Conservation (phyloP, 2,797 vertebrate species). For the Typhlichthys subterraneus region DNA sequence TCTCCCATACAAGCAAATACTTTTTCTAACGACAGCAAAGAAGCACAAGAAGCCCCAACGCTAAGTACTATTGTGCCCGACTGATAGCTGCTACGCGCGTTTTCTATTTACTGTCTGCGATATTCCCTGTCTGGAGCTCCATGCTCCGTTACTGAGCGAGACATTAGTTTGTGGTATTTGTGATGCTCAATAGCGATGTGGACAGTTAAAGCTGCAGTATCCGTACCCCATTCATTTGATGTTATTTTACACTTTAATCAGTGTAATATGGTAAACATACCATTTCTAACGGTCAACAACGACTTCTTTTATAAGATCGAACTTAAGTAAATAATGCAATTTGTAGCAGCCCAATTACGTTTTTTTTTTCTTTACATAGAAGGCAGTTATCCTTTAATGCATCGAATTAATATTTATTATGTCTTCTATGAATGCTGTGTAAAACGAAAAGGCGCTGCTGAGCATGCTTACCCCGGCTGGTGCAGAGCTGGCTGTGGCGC, state of each 20-base stretch:
- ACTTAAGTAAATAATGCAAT: too few species aligned
- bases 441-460: constrained; percentile 42
- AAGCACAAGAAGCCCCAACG: constrained; percentile 41
- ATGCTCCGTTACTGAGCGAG: constrained; percentile 62
- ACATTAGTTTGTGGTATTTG: constrained; percentile 74
- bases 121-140: constrained; percentile 43
- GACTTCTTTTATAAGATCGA: too few species aligned
- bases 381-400: too few species aligned
- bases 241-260: constrained; percentile 37
- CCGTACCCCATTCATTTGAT: constrained; percentile 39
- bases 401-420: too few species aligned
- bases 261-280: not conserved
- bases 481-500: constrained; percentile 74
- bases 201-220: constrained; percentile 74
- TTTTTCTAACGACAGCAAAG: constrained; percentile 71
- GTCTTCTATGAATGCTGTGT: not conserved
- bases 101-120: constrained; percentile 41
- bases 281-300: too few species aligned
- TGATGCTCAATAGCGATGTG: constrained; percentile 62
- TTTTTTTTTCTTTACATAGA: too few species aligned
- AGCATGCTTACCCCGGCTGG: constrained; percentile 74
- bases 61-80: constrained; percentile 34
- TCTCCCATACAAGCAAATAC: constrained; percentile 55
- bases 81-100: constrained; percentile 53
- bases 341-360: too few species aligned